These are phyloP conservation scores for Paramormyrops kingsleyae DNA, from an alignment of 2,113 vertebrate genomes.

Conservation along the genomic window DNA sequence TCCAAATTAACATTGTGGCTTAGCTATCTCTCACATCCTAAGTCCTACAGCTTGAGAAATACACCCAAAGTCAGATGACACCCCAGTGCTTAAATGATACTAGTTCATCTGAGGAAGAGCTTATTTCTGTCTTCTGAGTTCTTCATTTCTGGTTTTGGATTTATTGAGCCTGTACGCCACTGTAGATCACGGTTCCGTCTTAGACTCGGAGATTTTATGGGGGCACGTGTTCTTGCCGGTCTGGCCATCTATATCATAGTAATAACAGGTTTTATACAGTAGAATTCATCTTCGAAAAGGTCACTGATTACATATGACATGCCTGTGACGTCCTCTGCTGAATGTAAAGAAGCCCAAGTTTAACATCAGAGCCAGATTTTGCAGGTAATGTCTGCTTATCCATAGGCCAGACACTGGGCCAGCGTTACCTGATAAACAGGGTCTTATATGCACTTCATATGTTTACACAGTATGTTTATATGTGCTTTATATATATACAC, in stretches of 20 bases:
- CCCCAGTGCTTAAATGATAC: neutral
- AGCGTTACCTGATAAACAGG: neutral
- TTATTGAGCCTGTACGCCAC: neutral
- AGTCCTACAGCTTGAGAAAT: neutral
- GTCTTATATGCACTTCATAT: neutral
- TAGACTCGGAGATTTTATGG: neutral
- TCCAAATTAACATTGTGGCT: neutral
- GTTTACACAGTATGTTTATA: neutral
- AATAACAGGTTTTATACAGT: neutral
- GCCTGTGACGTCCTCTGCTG: neutral
- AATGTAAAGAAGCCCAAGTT: neutral
- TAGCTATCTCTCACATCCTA: neutral
- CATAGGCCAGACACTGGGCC: neutral
- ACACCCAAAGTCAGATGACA: neutral
- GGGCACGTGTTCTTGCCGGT: neutral
- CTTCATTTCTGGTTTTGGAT: neutral
- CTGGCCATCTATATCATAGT: neutral
- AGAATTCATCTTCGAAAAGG: neutral
- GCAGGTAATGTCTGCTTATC: neutral
- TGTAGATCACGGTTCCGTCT: neutral
- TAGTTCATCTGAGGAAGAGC: neutral
- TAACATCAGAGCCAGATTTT: neutral
- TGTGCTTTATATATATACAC: too few relatives aligned
- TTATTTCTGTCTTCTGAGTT: neutral
- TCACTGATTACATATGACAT: neutral